Evolutionary conservation across 1,140 invertebrate genomes (phyloP), one percentile per base, ranked within the genome.

Genomic region (Ditylenchus dipsaci): DNA sequence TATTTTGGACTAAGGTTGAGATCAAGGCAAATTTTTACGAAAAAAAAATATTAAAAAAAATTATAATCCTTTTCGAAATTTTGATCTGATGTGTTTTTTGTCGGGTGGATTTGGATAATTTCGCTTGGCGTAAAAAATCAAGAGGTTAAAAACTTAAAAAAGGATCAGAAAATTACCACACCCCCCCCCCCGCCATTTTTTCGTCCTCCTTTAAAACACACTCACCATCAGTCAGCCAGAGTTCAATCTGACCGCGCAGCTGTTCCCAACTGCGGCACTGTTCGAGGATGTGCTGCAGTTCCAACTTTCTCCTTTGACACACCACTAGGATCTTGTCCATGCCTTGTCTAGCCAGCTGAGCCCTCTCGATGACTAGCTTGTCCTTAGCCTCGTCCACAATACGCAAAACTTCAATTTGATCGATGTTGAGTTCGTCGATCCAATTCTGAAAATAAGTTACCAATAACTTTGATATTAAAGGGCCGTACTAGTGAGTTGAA

Each of bases 231-330:
- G 29, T 65, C 29, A 77, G 61, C 75, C 75, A 77, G 17, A 80
- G 42, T 49, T 77, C 75, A 23, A 80, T 27, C 9, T 47, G 33
- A 30, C 38, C 29, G 30, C 65, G 63, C 15, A 63, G 38, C 63
- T 79, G 77, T 29, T 80, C 75, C 75, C 75, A 77, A 38, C 27
- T 27, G 3, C 78, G 38, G 21, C 72, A 72, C 61, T 77, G 57
- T 19, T 77, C 74, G 19, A 77, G 43, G 59, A 77, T 42, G 53
- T 47, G 33, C 49, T 77, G 57, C 33, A 77, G 49, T 27, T 77
- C 76, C 7, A 23, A 11, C 33, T 77, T 79, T 38, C 75, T 45
- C 30, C 59, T 15, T 45, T 77, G 73, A 65, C 75, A 77, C 19
- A 60, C 43, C 15, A 17, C 43, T 53, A 79, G 56, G 21, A 77